Percentiles rank a stretch among this genome's conserved stretches.
These are phyloP conservation scores for Myzus persicae DNA, from an alignment of 1,140 invertebrate genomes.

Conservation along the genomic window DNA sequence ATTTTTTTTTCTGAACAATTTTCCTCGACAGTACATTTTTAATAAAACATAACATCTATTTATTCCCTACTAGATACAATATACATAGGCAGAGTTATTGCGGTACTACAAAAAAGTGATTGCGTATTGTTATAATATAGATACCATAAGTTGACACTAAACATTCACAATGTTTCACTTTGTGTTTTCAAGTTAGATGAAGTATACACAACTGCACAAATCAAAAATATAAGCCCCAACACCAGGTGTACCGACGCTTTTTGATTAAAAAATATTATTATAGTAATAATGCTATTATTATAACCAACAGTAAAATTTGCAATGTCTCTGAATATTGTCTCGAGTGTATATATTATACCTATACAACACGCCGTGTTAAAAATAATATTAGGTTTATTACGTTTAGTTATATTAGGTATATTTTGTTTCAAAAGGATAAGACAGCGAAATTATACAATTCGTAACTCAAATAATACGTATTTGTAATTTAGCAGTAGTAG, in stretches of 20 bases:
- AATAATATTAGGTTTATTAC: no score
- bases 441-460: not conserved
- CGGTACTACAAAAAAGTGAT: no score
- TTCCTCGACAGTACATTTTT: not conserved
- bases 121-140: no score
- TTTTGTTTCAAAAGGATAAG: not conserved
- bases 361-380: not conserved
- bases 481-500: not conserved
- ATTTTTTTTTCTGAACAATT: not conserved
- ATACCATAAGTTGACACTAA: not conserved
- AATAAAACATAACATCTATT: not conserved
- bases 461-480: not conserved
- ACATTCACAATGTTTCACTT: not conserved
- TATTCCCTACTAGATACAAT: not conserved
- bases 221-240: no score
- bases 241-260: no score
- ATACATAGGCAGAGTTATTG: not conserved
- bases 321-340: not conserved
- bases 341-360: not conserved
- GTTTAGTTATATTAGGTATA: no score
- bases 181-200: not conserved
- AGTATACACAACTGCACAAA: not conserved
- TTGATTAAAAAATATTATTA: no score
- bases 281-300: no score
- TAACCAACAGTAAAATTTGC: not conserved